Conservation (phyloP, 1,140 invertebrate species). For the Conus ventricosus region DNA sequence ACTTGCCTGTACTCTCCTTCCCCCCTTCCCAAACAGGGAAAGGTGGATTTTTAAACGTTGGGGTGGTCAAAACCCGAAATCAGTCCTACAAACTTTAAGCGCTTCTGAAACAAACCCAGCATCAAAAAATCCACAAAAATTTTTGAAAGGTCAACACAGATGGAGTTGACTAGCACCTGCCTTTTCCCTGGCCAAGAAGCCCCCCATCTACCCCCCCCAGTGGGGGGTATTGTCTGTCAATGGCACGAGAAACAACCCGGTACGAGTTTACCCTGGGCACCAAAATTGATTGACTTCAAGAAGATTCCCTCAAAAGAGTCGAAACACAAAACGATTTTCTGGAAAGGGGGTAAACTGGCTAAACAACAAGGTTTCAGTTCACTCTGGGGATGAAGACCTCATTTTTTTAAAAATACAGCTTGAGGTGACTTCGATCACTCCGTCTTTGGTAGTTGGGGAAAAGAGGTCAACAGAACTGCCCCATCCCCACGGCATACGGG, state of each 20-base stretch:
- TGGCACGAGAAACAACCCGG: background rate
- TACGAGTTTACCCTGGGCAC: background rate
- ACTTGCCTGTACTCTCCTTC: too few relatives aligned
- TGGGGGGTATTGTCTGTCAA: background rate
- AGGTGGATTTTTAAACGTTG: too few relatives aligned
- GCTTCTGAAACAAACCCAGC: background rate
- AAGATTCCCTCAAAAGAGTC: background rate
- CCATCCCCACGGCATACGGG: background rate
- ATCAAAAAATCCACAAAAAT: background rate
- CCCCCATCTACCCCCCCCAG: background rate
- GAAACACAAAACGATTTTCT: background rate
- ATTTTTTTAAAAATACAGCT: background rate
- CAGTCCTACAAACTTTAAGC: too few relatives aligned
- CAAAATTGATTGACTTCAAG: background rate
- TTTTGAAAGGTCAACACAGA: background rate
- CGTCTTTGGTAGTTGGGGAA: background rate
- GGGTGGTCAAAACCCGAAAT: too few relatives aligned
- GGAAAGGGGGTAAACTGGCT: background rate
- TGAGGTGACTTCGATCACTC: background rate
- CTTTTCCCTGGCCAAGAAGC: background rate
- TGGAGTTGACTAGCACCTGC: constrained; percentile 18
- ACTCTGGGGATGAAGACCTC: background rate
- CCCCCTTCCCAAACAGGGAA: too few relatives aligned
- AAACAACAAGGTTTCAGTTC: background rate
- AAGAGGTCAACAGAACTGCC: background rate